Base-by-base conservation (phyloP, 2,888 invertebrate genomes). In the Dryobotodes eremita region DNA sequence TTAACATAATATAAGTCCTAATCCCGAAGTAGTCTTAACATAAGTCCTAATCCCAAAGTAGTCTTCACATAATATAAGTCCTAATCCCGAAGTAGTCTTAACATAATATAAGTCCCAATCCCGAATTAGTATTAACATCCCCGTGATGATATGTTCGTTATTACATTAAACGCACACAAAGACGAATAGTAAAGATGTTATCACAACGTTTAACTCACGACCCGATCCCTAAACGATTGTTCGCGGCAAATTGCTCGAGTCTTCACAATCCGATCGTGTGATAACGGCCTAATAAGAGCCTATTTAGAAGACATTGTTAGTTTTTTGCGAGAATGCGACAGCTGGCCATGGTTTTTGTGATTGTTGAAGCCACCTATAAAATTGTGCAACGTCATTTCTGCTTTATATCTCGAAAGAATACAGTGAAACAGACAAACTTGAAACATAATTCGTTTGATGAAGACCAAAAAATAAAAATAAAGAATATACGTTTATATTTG, bases 241-340 rank as follows among this genome's bases (percentile, higher is more conserved):
- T 86, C 86, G 83, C 87, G 74, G 81, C 87, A 89, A 91, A 92
- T 91, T 90, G 88, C 87, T 86, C 84, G 90, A 80, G 80, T 82
- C 59, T 86, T 84, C 81, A 88, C 89, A 86, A 89, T 87, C 84
- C 62, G 85, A 85, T 85, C 84, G 80, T 79, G 65, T 86, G 89
- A 89, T 90, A 90, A 85, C 83, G 77, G 71, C 86, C 77, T 86
- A 90, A 86, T 86, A 86, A 76, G 81, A 80, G 82, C 71, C 83
- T 80, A 65, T 89, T 86, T 82, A 75, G 82, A 75, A 72, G 82
- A 84, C 82, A 78, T 88, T 88, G 82, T 80, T 73, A 15, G 73
- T 70, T 86, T 86, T 86, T 76, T 83, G 71, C 64, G 68, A 71
- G 31, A 59, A 13, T 31, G 42, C 68, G 71, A 77, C 85, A 84